Evolutionary conservation across 2,797 vertebrate genomes (phyloP).

Genomic region (Bryconaethiops microstoma): DNA sequence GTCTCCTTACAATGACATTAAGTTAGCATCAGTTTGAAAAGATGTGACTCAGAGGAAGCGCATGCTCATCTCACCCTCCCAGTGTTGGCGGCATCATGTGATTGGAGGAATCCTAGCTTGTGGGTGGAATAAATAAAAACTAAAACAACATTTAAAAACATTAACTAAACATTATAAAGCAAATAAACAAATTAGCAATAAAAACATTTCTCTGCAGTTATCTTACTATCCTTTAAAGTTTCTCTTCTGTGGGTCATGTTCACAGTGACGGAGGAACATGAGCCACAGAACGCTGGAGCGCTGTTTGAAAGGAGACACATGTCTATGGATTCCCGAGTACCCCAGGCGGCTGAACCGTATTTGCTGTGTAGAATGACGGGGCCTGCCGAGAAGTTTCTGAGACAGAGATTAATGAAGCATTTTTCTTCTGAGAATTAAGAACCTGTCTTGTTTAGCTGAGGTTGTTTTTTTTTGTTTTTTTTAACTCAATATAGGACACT

Average conservation of each 20-base stretch:
- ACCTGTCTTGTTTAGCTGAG: background rate
- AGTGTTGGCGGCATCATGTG: no score
- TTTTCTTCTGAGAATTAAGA: slow-evolving; percentile 25
- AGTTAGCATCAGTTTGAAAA: no score
- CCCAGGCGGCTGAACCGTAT: background rate
- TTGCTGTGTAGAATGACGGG: background rate
- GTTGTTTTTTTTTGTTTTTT: background rate
- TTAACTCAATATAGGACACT: slow-evolving; percentile 18
- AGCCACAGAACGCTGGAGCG: background rate
- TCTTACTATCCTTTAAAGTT: background rate
- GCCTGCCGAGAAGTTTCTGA: background rate
- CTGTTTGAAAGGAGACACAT: background rate
- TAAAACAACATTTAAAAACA: no score
- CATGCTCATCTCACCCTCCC: no score
- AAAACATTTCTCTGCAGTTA: no score
- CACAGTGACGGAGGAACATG: background rate
- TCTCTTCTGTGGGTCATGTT: background rate
- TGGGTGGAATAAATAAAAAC: no score
- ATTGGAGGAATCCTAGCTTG: no score
- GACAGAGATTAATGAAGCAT: background rate
- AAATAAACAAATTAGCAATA: no score
- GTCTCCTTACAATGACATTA: no score
- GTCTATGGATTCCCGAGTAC: background rate
- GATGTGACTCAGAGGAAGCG: no score
- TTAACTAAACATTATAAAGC: no score